phyloP scores from a whole-genome alignment of 2,113 vertebrate species.

The Hypocryptadius cinnamomeus region DNA sequence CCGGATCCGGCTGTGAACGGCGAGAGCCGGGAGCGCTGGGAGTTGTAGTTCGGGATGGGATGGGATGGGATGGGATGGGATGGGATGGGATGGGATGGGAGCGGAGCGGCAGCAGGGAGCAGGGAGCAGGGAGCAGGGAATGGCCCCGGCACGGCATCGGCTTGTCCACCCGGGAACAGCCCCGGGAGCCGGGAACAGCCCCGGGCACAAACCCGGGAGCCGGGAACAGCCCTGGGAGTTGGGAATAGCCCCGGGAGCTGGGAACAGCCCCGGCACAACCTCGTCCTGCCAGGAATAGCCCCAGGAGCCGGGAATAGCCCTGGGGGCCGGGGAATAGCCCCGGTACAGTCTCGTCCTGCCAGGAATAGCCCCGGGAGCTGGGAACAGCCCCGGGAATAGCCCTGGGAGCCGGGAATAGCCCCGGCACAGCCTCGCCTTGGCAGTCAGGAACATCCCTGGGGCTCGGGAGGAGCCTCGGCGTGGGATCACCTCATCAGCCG shows the following conservation, averaged over 20 bases:
- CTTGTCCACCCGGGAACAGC: neutral
- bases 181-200: neutral
- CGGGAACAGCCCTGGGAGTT: neutral
- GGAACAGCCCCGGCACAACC: neutral
- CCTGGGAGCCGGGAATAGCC: neutral
- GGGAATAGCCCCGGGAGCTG: neutral
- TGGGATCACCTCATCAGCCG: neutral
- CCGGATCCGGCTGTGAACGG: neutral
- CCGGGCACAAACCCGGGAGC: neutral
- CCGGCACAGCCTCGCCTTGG: neutral
- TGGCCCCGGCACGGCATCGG: neutral
- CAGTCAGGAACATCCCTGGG: neutral
- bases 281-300: neutral
- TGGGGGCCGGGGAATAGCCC: neutral
- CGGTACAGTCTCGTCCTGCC: too few species aligned
- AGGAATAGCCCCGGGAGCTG: neutral
- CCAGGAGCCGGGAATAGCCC: neutral
- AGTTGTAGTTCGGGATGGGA: neutral
- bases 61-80: neutral
- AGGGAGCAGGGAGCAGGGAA: neutral
- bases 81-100: neutral
- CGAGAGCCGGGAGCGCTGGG: neutral
- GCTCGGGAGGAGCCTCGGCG: neutral
- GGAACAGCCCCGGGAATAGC: too few species aligned
- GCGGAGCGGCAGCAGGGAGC: neutral